Evolutionary conservation across 53 echinoderm and acorn worm genomes (phyloP), one percentile per base, ranked within the genome.

Genomic region (Crossaster papposus): DNA sequence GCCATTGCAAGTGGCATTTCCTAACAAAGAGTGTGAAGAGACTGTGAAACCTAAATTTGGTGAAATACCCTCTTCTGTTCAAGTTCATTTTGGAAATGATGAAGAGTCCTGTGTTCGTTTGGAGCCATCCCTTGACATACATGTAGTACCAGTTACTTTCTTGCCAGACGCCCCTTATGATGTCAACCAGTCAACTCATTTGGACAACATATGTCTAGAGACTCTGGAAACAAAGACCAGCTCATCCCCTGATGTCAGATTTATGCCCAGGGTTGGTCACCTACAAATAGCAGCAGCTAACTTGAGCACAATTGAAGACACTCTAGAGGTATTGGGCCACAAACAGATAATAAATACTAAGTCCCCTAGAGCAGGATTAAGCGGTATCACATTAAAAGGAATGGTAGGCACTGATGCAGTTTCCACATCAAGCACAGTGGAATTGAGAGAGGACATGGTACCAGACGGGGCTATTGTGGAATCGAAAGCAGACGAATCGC

Each of bases 391-490:
- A 28, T n/a, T n/a, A n/a, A n/a, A n/a, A n/a, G 17, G 81, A 81
- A 31, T 28, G 54, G 50, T 7, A 14, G 7, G 13, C 63, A 17
- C 58, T 30, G 74, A 71, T 70, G 8, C 71, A 22, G 62, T 51
- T 55, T 51, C 36, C n/a, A n/a, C n/a, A n/a, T n/a, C n/a, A n/a
- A n/a, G n/a, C n/a, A n/a, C n/a, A 62, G 23, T 83, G 14, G 90
- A 90, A 72, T 81, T 63, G 44, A 83, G 90, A 73, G 53, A 77
- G 35, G 77, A 90, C 44, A 90, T 90, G 90, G 83, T 90, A n/a
- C 90, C 90, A 54, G 90, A 90, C 51, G 90, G 90, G 44, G 82
- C 90, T 30, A 77, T 73, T 20, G 72, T 84, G 11, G 84, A 84
- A 30, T 26, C 72, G 32, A 84, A 71, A 72, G 54, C 52, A 71